Evolutionary conservation across 2,113 vertebrate genomes (phyloP).

Genomic region (Poicephalus meyeri): DNA sequence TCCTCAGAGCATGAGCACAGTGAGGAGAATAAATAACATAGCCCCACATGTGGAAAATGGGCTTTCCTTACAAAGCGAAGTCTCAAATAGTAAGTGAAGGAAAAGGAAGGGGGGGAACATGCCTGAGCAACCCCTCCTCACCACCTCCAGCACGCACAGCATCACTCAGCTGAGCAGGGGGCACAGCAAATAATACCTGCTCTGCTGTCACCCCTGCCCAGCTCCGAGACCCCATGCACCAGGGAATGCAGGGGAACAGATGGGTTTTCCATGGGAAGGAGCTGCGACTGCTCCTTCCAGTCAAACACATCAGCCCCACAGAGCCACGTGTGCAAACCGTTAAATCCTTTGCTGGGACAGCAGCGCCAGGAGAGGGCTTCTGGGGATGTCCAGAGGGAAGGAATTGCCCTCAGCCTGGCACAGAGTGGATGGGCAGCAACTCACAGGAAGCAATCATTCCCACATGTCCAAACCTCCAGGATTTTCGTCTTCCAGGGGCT

Average conservation of each 20-base stretch:
- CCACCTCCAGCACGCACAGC: neutral
- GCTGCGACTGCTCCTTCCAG: slow-evolving; percentile 31
- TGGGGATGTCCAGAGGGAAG: neutral
- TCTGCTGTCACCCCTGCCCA: neutral
- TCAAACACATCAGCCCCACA: neutral
- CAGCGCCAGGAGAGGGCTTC: neutral
- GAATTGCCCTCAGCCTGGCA: neutral
- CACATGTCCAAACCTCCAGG: neutral
- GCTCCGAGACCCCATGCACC: neutral
- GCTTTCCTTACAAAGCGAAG: neutral
- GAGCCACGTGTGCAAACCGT: slow-evolving; percentile 32
- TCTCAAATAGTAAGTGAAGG: neutral
- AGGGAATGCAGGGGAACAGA: slow-evolving; percentile 57
- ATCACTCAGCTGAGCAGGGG: neutral
- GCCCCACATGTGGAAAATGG: neutral
- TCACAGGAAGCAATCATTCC: neutral
- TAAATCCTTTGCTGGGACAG: neutral
- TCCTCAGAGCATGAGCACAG: neutral
- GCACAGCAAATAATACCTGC: neutral
- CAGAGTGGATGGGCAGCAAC: neutral
- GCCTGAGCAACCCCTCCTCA: neutral
- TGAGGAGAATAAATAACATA: neutral
- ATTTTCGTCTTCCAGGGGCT: neutral
- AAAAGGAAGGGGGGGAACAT: neutral
- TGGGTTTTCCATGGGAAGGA: slow-evolving; percentile 64